These are phyloP conservation scores for Polydrusus tereticollis DNA, from an alignment of 2,888 invertebrate genomes.

Conservation along the genomic window DNA sequence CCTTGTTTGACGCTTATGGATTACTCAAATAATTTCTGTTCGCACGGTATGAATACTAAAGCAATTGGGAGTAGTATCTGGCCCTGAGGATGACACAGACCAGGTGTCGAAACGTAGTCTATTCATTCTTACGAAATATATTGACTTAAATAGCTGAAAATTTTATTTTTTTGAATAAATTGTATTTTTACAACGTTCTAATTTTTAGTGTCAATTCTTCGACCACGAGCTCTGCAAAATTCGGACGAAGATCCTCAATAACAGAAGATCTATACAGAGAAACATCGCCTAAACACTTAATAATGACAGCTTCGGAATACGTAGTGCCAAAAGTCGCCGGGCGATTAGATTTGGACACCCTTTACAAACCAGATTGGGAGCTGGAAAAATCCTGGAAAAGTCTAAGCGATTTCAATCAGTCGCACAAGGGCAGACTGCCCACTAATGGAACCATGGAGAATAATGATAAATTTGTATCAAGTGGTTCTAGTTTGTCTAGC, in stretches of 20 bases:
- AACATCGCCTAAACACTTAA: slow-evolving; percentile 53
- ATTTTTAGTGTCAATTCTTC: slow-evolving; percentile 9
- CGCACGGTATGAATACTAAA: too few species aligned
- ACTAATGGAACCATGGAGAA: slow-evolving; percentile 19
- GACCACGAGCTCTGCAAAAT: slow-evolving; percentile 54
- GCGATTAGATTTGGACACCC: slow-evolving; percentile 48
- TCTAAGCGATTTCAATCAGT: slow-evolving; percentile 59
- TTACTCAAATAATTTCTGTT: too few species aligned
- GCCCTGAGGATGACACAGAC: too few species aligned
- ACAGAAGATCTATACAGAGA: slow-evolving; percentile 54
- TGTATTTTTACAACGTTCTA: too few species aligned
- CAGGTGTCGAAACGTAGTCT: too few species aligned
- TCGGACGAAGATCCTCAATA: slow-evolving; percentile 59
- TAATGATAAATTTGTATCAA: slow-evolving; percentile 17
- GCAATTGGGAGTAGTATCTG: too few species aligned
- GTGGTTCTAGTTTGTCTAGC: slow-evolving; percentile 40
- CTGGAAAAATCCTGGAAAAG: slow-evolving; percentile 60
- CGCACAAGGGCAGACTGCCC: slow-evolving; percentile 60
- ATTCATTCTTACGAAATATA: too few species aligned
- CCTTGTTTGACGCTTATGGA: too few species aligned
- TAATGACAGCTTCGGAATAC: slow-evolving; percentile 55
- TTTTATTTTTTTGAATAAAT: too few species aligned
- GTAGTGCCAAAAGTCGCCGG: slow-evolving; percentile 56
- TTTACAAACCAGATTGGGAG: slow-evolving; percentile 49
- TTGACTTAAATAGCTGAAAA: too few species aligned